Base-by-base conservation (phyloP, 37 sponge, comb jelly and placozoan genomes). In the Halichondria panicea region DNA sequence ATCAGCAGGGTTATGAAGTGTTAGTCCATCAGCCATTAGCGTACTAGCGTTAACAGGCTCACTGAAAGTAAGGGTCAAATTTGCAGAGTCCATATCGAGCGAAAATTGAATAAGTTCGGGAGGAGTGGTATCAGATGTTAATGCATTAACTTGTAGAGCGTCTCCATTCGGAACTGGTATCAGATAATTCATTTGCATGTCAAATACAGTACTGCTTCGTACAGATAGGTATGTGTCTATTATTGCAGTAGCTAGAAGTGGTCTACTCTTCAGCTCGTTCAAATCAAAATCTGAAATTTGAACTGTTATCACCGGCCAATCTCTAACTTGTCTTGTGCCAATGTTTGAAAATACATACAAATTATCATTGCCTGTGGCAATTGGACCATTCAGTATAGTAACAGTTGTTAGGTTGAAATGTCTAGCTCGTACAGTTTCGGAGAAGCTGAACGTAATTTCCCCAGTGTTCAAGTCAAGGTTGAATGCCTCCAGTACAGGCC, bases 141-240 rank as follows among this genome's bases (percentile, higher is more conserved):
- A 80, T 18, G 30, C 22, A 35, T 22, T 41, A 12, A 66, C 86
- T 34, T 43, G 73, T n/a, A 80, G 46, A 40, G 91, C 92, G 24
- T 48, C 76, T 39, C 68, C 76, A 55, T 73, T 72, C 0, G 73
- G 79, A 44, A 91, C 65, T 0, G 96, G 96, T 3, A 91, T 77
- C 5, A 95, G 78, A 44, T 75, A 85, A 75, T 95, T 95, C 70
- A 66, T 74, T 53, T 91, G 90, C 78, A 88, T 91, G 61, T 95
- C 96, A 78, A 79, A 78, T 9, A 88, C 80, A 31, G 96, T 91
- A 54, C 87, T 88, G 30, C 89, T 82, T 3, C 66, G 79, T n/a
- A 88, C 76, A 1, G 84, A 76, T 27, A 95, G 73, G 71, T 72
- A 95, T 8, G 89, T 91, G 50, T 65, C 85, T 15, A 0, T 35